These are phyloP conservation scores for Apeltes quadracus DNA, from an alignment of 2,113 vertebrate genomes.

Conservation along the genomic window DNA sequence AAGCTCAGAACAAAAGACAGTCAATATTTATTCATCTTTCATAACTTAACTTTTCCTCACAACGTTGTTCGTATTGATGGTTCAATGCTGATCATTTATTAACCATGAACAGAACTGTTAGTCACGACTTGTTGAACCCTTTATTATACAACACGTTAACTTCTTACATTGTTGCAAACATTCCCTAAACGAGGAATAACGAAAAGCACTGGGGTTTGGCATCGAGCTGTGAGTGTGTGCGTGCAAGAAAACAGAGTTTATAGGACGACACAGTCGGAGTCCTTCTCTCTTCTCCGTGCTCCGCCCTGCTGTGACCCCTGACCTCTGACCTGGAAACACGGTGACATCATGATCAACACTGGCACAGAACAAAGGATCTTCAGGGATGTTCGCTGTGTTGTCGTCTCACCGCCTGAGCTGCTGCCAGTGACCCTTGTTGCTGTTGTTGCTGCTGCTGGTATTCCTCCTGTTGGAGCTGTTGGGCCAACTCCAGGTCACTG, in stretches of 20 bases:
- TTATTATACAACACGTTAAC: background rate
- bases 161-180: conserved; percentile 8
- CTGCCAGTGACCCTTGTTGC: conserved; percentile 42
- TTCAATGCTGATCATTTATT: background rate
- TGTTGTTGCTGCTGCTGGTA: conserved; percentile 84
- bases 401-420: conserved; percentile 54
- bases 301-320: conserved; percentile 62
- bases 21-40: no score
- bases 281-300: conserved; percentile 80
- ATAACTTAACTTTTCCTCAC: no score
- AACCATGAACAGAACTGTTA: background rate
- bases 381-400: background rate
- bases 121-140: background rate
- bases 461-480: conserved; percentile 91
- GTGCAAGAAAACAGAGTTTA: no score
- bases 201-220: conserved; percentile 61
- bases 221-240: conserved; percentile 30
- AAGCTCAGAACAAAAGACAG: no score
- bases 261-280: conserved; percentile 84
- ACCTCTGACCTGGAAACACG: conserved; percentile 80
- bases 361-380: background rate
- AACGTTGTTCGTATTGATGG: background rate
- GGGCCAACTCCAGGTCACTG: conserved; percentile 92
- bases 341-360: background rate
- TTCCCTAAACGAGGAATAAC: conserved; percentile 2